Evolutionary conservation across 2,797 vertebrate species (phyloP).

Genomic region (Erethizon dorsatum): DNA sequence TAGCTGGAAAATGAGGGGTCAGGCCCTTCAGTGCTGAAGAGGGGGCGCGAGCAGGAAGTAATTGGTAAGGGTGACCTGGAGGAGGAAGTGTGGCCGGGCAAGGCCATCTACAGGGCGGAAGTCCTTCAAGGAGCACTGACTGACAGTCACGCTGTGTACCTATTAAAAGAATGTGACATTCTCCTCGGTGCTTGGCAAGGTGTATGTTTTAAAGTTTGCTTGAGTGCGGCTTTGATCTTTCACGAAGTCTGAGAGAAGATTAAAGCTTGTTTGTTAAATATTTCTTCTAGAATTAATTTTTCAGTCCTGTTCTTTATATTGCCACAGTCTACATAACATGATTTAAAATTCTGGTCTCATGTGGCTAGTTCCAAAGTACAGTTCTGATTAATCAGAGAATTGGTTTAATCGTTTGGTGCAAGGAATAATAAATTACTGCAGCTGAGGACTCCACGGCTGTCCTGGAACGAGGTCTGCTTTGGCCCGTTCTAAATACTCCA

Average conservation of each 20-base stretch:
- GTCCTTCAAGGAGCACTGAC: conserved; percentile 62
- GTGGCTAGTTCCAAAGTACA: conserved; percentile 80
- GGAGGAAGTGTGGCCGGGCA: neutral
- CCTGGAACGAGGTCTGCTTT: conserved; percentile 70
- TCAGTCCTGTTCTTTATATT: conserved; percentile 78
- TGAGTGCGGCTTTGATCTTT: conserved; percentile 72
- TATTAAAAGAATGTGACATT: conserved; percentile 63
- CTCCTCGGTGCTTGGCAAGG: conserved; percentile 55
- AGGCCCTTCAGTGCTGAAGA: neutral
- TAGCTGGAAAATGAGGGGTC: neutral
- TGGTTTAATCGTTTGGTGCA: conserved; percentile 88
- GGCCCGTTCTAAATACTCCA: conserved; percentile 75
- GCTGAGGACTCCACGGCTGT: conserved; percentile 73
- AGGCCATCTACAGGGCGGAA: neutral
- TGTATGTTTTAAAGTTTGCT: conserved; percentile 61
- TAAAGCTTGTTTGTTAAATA: conserved; percentile 87
- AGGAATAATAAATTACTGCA: conserved; percentile 86
- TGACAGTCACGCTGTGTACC: neutral
- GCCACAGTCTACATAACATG: neutral
- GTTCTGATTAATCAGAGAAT: conserved; percentile 90
- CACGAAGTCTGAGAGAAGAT: conserved; percentile 78
- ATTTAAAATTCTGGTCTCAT: conserved; percentile 88
- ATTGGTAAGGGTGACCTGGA: neutral
- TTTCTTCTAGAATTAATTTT: conserved; percentile 86
- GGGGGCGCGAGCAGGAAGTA: rapidly evolving